Evolutionary conservation across 2,888 invertebrate genomes (phyloP), one percentile per base, ranked within the genome.

Genomic region (Troides oblongomaculatus): DNA sequence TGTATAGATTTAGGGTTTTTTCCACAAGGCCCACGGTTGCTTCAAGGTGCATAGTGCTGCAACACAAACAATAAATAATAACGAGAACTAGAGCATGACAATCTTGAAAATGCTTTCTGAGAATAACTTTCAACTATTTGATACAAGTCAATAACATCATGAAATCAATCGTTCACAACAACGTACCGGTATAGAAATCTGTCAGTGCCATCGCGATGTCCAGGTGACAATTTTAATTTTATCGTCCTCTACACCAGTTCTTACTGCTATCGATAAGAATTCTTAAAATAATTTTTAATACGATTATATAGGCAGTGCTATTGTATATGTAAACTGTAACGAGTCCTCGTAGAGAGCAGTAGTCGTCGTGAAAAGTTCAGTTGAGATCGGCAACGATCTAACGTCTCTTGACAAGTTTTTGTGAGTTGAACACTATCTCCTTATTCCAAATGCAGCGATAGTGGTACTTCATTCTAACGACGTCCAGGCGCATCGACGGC

Each of bases 351-450:
- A 81, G 80, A 80, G 82, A 85, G 90, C 90, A 76, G 79, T 84
- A 83, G 89, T 91, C 89, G 91, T 90, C 87, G 89, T 80, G 74
- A 75, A 81, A 78, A 81, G 79, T 82, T 83, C 85, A 81, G 81
- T 77, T 71, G 75, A 73, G 79, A 57, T 57, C 72, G 77, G 75
- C 77, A 73, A 72, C 74, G 75, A 78, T 88, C 96, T 97, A 96
- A 94, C 97, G 97, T 97, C 97, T 96, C 93, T 97, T 97, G 82
- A 97, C 97, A 85, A 97, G 94, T 93, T 97, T 97, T 90, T 97
- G 97, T 89, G 97, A 97, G 93, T 97, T 97, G 93, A 97, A 95
- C 92, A 97, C 96, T 91, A 97, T 97, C 93, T 97, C 97, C 93
- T 96, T 95, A 93, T 97, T 97, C 97, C 97, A 97, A 93, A 96